Conservation (phyloP, 2,113 vertebrate species). For the Daboia siamensis region DNA sequence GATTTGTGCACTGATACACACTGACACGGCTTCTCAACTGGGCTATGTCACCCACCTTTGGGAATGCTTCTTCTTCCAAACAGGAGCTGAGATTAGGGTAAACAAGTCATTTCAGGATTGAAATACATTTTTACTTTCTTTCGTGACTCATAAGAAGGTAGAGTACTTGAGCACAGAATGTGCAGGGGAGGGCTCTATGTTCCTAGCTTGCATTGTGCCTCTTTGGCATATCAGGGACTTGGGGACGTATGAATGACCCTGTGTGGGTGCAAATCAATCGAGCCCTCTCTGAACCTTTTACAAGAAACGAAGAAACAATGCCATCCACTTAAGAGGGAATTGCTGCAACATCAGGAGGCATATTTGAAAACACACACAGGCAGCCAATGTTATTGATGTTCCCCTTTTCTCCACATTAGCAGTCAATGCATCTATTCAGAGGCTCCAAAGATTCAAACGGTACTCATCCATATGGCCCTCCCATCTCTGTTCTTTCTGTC, state of each 20-base stretch:
- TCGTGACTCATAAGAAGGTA: not conserved
- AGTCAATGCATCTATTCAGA: not conserved
- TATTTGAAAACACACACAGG: not conserved
- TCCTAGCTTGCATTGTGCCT: not conserved
- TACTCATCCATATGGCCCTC: not conserved
- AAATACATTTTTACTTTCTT: not conserved
- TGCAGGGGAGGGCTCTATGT: not conserved
- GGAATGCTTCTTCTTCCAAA: not conserved
- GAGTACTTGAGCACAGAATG: not conserved
- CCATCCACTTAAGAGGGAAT: not conserved
- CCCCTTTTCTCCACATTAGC: not conserved
- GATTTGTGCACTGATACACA: not conserved
- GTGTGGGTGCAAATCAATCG: not conserved
- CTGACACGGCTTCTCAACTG: not conserved
- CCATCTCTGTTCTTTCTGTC: not conserved
- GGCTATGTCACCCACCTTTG: not conserved
- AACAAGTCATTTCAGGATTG: not conserved
- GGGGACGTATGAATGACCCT: not conserved
- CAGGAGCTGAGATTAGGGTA: not conserved
- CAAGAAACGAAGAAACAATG: not conserved
- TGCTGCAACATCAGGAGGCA: not conserved
- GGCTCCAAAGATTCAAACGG: not conserved
- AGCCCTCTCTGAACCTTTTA: not conserved
- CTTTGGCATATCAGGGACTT: not conserved
- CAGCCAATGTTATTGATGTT: not conserved